Conservation (phyloP, 2,888 invertebrate species). For the Nemotelus nigrinus region DNA sequence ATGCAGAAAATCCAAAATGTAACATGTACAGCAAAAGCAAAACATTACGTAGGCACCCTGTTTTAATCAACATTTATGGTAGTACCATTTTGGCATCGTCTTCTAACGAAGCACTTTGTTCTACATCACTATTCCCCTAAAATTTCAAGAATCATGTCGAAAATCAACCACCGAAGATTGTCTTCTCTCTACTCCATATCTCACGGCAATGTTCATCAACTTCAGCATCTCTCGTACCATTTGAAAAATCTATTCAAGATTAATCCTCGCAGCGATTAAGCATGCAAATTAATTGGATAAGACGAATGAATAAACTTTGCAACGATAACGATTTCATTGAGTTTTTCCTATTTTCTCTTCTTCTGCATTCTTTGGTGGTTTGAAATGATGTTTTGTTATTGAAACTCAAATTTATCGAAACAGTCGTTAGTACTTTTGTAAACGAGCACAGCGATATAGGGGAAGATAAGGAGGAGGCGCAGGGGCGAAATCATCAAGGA, state of each 20-base stretch:
- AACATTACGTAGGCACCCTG: no score
- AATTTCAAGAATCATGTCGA: no score
- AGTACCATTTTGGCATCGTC: no score
- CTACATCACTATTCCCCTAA: no score
- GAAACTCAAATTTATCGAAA: not conserved
- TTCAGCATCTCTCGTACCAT: not conserved
- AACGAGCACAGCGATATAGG: not conserved
- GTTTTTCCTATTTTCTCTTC: not conserved
- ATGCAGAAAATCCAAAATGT: no score
- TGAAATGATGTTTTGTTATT: not conserved
- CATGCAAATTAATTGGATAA: constrained; percentile 36
- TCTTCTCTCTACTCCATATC: no score
- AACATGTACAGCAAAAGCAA: no score
- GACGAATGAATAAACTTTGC: constrained; percentile 21
- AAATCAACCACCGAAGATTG: no score
- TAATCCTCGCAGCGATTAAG: constrained; percentile 1
- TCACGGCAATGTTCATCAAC: not conserved
- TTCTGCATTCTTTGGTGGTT: not conserved
- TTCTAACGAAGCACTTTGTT: no score
- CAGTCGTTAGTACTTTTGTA: not conserved
- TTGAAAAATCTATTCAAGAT: not conserved
- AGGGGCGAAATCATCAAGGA: no score
- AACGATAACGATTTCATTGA: constrained; percentile 23
- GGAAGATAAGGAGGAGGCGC: not conserved
- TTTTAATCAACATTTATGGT: no score